Evolutionary conservation across 2,888 invertebrate species (phyloP).

Genomic region (Baronia brevicornis): DNA sequence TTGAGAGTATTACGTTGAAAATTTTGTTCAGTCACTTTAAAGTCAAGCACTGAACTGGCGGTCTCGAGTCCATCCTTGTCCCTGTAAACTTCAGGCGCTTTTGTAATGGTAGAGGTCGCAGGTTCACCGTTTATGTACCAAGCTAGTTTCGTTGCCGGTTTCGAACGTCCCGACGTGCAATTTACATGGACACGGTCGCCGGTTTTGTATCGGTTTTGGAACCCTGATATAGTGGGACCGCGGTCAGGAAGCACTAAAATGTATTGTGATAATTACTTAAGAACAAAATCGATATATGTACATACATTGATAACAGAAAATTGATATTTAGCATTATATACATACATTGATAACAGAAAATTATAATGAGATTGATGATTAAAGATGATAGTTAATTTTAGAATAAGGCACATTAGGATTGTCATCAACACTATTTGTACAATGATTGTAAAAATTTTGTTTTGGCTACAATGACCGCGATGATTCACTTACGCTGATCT

Average conservation of each 20-base stretch:
- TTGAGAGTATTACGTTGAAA: conserved; percentile 91
- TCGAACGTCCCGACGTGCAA: conserved; percentile 88
- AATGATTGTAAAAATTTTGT: too few species aligned
- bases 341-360: too few species aligned
- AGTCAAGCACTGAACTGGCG: conserved; percentile 85
- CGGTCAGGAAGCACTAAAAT: conserved; percentile 84
- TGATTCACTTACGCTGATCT: too few species aligned
- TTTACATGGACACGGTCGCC: conserved; percentile 88
- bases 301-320: too few species aligned
- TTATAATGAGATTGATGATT: too few species aligned
- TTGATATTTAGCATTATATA: too few species aligned
- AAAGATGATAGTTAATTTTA: too few species aligned
- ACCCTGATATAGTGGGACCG: conserved; percentile 88
- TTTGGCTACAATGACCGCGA: too few species aligned
- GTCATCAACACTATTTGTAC: too few species aligned
- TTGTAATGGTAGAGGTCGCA: conserved; percentile 70
- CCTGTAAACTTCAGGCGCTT: conserved; percentile 63
- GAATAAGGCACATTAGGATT: too few species aligned
- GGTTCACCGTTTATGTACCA: conserved; percentile 93
- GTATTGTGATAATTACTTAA: conserved; percentile 18
- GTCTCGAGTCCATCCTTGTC: conserved; percentile 82
- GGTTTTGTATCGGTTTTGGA: conserved; percentile 86
- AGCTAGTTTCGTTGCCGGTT: conserved; percentile 87
- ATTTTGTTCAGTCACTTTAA: conserved; percentile 86
- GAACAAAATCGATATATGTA: background rate